A percentile compares a stretch with the other conserved stretches of the same genome.
Conservation (phyloP, 2,113 vertebrate genomes). For the Rostratula benghalensis region DNA sequence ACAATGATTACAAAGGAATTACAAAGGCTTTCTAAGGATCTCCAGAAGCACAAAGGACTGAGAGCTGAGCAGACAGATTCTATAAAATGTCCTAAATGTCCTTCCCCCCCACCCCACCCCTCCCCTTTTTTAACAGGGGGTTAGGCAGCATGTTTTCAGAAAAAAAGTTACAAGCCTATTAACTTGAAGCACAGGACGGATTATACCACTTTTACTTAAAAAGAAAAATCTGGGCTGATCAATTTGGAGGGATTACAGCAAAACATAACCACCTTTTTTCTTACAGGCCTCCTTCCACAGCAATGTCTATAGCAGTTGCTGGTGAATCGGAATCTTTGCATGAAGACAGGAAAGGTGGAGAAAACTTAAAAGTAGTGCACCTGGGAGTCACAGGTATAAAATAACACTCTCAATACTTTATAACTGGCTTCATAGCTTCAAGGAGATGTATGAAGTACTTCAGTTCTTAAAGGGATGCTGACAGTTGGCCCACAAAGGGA, state of each 20-base stretch:
- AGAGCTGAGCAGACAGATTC: neutral
- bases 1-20: neutral
- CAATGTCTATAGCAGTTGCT: slow-evolving; percentile 84
- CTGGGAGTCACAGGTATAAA: slow-evolving; percentile 76
- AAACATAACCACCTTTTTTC: neutral
- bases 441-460: neutral
- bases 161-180: neutral
- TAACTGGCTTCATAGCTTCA: neutral
- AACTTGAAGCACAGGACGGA: neutral
- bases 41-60: neutral
- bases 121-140: neutral
- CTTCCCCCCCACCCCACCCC: no score
- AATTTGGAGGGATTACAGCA: neutral
- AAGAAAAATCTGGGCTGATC: neutral
- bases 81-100: neutral
- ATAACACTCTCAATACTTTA: neutral
- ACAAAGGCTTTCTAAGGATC: neutral
- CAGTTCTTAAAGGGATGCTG: neutral
- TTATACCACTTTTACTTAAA: neutral
- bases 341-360: slow-evolving; percentile 88
- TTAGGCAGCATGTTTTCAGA: neutral
- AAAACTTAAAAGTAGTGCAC: slow-evolving; percentile 77
- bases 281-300: slow-evolving; percentile 89
- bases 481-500: neutral
- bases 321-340: slow-evolving; percentile 83